Percentiles rank a stretch among this genome's conserved stretches.
These are phyloP conservation scores for Laticauda colubrina DNA, from an alignment of 2,113 vertebrate genomes.

Conservation along the genomic window DNA sequence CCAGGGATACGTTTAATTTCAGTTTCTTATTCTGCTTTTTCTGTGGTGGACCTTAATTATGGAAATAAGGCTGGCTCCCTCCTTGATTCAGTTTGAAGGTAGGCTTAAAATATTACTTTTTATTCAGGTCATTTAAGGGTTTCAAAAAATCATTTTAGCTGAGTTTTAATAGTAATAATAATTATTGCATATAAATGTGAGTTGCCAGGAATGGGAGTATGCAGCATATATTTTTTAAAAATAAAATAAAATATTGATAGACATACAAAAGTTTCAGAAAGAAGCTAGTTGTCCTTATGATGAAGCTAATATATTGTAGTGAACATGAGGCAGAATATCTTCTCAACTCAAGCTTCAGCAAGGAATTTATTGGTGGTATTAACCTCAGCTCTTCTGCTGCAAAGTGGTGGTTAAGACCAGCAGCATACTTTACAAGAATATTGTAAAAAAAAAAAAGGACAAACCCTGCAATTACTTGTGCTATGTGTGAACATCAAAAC, in stretches of 20 bases:
- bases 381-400: background rate
- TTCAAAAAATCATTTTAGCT: background rate
- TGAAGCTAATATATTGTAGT: background rate
- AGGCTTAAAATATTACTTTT: background rate
- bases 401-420: background rate
- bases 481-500: background rate
- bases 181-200: background rate
- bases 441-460: background rate
- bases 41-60: background rate
- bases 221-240: background rate
- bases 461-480: background rate
- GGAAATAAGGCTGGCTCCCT: background rate
- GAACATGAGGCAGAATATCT: background rate
- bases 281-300: background rate
- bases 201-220: background rate
- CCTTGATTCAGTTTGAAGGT: background rate
- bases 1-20: background rate
- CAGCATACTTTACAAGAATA: background rate
- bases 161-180: background rate
- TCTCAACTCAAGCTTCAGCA: background rate
- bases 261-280: conserved; percentile 19
- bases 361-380: background rate
- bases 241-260: conserved; percentile 42
- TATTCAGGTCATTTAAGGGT: background rate
- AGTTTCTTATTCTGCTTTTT: background rate